Conservation (phyloP, 1,140 invertebrate genomes). For the Neelides sp. region DNA sequence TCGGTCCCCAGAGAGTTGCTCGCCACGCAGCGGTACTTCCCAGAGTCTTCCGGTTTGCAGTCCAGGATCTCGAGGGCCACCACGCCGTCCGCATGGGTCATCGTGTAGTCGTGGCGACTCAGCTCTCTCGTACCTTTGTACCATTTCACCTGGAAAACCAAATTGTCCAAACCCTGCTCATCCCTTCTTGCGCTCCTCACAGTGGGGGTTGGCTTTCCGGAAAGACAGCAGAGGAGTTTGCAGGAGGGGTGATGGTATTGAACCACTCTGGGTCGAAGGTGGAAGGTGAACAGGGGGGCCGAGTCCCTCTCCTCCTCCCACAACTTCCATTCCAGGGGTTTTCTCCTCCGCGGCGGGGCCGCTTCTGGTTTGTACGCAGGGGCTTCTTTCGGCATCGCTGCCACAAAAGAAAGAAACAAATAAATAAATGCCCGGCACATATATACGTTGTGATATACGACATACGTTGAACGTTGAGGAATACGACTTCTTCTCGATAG, state of each 20-base stretch:
- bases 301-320: constrained; percentile 80
- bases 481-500: constrained; percentile 86
- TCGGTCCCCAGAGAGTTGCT: constrained; percentile 82
- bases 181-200: constrained; percentile 46
- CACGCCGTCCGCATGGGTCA: constrained; percentile 81
- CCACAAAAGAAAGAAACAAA: constrained; percentile 30
- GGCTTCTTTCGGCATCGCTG: constrained; percentile 66
- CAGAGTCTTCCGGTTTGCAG: constrained; percentile 85
- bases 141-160: constrained; percentile 53
- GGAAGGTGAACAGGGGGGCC: constrained; percentile 91
- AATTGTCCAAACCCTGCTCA: too few relatives aligned
- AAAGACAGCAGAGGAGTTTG: constrained; percentile 93
- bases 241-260: constrained; percentile 77
- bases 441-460: constrained; percentile 19
- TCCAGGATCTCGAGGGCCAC: constrained; percentile 92
- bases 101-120: constrained; percentile 75
- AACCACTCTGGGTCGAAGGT: constrained; percentile 91
- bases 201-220: constrained; percentile 82
- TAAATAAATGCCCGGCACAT: background rate
- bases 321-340: constrained; percentile 67
- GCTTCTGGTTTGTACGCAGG: constrained; percentile 63
- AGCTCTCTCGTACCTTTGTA: constrained; percentile 86
- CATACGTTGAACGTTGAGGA: constrained; percentile 92
- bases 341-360: constrained; percentile 52
- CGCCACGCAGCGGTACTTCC: constrained; percentile 87